These are phyloP conservation scores for Rhorus exstirpatorius DNA, from an alignment of 2,888 invertebrate genomes.

Conservation along the genomic window DNA sequence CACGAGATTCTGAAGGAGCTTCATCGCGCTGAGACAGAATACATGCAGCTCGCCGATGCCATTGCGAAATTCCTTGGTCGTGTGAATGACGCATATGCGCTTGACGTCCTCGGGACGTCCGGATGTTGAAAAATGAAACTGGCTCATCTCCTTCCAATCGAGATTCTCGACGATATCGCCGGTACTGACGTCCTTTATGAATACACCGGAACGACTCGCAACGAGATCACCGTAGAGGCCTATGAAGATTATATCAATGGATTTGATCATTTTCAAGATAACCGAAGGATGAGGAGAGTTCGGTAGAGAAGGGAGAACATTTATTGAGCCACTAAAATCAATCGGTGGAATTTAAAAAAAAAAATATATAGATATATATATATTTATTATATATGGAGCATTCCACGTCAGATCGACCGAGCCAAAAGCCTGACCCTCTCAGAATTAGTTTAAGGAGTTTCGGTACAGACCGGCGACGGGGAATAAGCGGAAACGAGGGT, in stretches of 20 bases:
- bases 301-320: too few relatives aligned
- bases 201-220: constrained; percentile 87
- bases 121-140: constrained; percentile 87
- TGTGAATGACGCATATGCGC: constrained; percentile 88
- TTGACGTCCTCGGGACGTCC: constrained; percentile 87
- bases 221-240: constrained; percentile 88
- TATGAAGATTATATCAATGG: too few relatives aligned
- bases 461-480: too few relatives aligned
- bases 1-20: constrained; percentile 86
- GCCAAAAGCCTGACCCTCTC: too few relatives aligned
- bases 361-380: too few relatives aligned
- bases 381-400: too few relatives aligned
- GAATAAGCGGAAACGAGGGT: too few relatives aligned
- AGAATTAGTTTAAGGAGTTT: too few relatives aligned
- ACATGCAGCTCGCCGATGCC: constrained; percentile 87
- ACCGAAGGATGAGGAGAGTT: too few relatives aligned
- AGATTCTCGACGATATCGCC: constrained; percentile 87
- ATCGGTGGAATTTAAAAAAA: too few relatives aligned
- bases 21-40: constrained; percentile 86
- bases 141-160: constrained; percentile 89
- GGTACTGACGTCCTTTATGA: constrained; percentile 87
- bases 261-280: neutral
- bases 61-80: constrained; percentile 87
- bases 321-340: too few relatives aligned
- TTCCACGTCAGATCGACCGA: too few relatives aligned